Conservation (phyloP, 1,140 invertebrate genomes). For the Phymorhynchus buccinoides region DNA sequence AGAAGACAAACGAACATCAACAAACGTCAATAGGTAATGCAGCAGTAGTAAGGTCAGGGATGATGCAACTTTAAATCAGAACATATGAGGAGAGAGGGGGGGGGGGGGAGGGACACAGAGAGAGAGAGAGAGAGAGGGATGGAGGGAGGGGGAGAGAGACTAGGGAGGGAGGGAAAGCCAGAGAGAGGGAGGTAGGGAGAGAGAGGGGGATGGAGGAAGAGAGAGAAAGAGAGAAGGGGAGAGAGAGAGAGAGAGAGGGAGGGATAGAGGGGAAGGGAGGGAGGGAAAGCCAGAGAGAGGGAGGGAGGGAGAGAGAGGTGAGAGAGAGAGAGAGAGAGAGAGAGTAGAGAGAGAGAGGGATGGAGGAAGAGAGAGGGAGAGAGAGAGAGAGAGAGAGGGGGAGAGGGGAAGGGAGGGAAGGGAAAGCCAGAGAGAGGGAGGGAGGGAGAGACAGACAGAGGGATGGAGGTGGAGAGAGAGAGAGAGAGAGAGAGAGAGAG, state of each 20-base stretch:
- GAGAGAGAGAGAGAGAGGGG: background rate
- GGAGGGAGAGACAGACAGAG: no score
- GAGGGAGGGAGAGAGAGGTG: background rate
- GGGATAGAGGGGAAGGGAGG: background rate
- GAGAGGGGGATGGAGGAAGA: background rate
- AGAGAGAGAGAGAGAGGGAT: background rate
- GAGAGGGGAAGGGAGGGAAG: background rate
- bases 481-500: no score
- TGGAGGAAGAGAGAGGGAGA: background rate
- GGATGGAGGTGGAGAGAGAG: background rate
- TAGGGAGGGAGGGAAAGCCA: background rate
- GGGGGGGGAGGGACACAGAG: background rate
- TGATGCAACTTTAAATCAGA: background rate
- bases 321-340: constrained; percentile 2
- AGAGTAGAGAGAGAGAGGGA: no score
- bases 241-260: constrained; percentile 22
- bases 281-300: background rate
- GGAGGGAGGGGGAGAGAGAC: background rate
- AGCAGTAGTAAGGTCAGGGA: background rate
- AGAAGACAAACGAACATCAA: no score
- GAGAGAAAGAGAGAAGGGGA: constrained; percentile 15
- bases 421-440: background rate
- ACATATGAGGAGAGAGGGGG: background rate
- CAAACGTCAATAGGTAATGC: no score
- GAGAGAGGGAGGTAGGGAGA: background rate